Base-by-base conservation (phyloP, 2,113 vertebrate species). In the Myxocyprinus asiaticus region DNA sequence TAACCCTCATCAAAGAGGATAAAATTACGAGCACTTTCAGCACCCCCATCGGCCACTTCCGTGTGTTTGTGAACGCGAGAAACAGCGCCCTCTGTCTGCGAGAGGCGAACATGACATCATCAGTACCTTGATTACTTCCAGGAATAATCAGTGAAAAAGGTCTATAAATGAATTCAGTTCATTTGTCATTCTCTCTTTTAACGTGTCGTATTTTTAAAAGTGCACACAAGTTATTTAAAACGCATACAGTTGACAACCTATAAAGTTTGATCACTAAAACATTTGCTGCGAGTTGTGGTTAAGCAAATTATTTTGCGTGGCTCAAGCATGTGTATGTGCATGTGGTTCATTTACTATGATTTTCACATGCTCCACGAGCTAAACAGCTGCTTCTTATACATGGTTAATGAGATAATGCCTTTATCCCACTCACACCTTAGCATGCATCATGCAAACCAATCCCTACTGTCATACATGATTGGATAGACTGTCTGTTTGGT, bases 41-140 rank as follows among this genome's bases (percentile, higher is more conserved):
- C 75, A 55, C 68, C 68, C 68, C 68, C 80, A 55, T 55, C 62
- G 51, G 55, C 45, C 71, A 76, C 82, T 83, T 83, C 82, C 82
- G 78, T 61, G 66, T 78, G 76, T 17, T 10, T 15, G 61, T 17
- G 43, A 48, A 3, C 44, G 53, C 15, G 42, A 55, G 33, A 47
- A 45, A 62, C 33, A 0, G 55, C 80, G 80, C 73, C 80, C 67
- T 69, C 73, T 70, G 45, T 45, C n/a, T 6, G 3, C 14, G 3
- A 5, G n/a, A 33, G 44, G 6, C 51, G 4, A 9, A 43, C 14
- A 12, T 55, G 55, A 58, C 55, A 58, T 58, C 51, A 58, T 43
- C 33, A 9, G 50, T 15, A 4, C 22, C 50, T 55, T 14, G 3
- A 70, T 43, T 56, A 10, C 68, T 71, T 56, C 51, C 22, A 70